Evolutionary conservation across 2,888 invertebrate species (phyloP).

Genomic region (Monopis laevigella): DNA sequence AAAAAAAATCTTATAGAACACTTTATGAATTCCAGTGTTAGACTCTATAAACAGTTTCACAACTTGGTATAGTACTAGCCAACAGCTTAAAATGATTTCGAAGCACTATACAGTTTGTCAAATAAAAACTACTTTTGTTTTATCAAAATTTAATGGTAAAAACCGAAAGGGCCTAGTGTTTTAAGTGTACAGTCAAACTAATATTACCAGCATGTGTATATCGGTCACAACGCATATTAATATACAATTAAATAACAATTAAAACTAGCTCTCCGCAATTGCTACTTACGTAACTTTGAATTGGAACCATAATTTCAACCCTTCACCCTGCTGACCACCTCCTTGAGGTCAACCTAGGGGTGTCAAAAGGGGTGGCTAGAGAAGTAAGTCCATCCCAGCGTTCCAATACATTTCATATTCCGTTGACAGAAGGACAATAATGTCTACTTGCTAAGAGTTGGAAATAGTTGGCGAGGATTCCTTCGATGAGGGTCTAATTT

Average conservation of each 20-base stretch:
- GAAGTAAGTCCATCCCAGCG: conserved; percentile 54
- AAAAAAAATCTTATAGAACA: too few species aligned
- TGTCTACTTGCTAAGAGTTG: conserved; percentile 23
- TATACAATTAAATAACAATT: neutral
- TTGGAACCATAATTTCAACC: conserved; percentile 24
- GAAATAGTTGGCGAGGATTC: conserved; percentile 10
- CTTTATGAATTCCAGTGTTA: too few species aligned
- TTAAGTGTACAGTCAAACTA: too few species aligned
- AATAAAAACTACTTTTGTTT: too few species aligned
- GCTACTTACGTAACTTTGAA: conserved; percentile 29
- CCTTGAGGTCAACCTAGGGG: conserved; percentile 42
- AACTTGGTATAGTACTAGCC: too few species aligned
- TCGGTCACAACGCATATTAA: neutral
- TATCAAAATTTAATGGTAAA: too few species aligned
- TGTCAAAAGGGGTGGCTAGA: conserved; percentile 29
- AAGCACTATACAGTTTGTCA: too few species aligned
- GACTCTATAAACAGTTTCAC: too few species aligned
- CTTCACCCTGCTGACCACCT: conserved; percentile 34
- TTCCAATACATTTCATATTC: conserved; percentile 68
- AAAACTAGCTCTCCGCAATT: conserved; percentile 15
- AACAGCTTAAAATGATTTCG: too few species aligned
- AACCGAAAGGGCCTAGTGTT: too few species aligned
- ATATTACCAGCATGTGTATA: too few species aligned
- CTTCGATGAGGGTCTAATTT: neutral
- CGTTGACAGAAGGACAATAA: conserved; percentile 68